These are phyloP conservation scores for Cenopis cana DNA, from an alignment of 2,888 invertebrate genomes.

Conservation along the genomic window DNA sequence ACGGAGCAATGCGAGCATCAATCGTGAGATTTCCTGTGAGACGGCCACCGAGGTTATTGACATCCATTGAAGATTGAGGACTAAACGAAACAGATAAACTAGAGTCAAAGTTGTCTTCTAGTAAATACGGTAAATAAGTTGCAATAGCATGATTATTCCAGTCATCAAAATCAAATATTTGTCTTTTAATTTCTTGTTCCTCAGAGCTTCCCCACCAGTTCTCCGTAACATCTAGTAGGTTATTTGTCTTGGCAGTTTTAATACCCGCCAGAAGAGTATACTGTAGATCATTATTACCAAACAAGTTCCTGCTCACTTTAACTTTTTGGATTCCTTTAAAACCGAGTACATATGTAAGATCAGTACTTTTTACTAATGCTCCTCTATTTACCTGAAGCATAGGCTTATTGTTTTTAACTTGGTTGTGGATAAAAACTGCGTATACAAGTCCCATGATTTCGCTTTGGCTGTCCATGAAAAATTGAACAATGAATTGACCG, in stretches of 20 bases:
- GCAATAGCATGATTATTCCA: conserved; percentile 99
- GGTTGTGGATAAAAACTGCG: conserved; percentile 92
- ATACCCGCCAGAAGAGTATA: conserved; percentile 97
- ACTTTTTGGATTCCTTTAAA: conserved; percentile 98
- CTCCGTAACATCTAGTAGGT: conserved; percentile 93
- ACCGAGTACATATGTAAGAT: conserved; percentile 94
- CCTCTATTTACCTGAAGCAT: conserved; percentile 67
- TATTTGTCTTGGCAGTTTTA: conserved; percentile 94
- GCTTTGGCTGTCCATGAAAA: conserved; percentile 95
- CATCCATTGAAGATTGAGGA: conserved; percentile 82
- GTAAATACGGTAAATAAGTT: conserved; percentile 94
- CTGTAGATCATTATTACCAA: conserved; percentile 92
- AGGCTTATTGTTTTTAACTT: conserved; percentile 89
- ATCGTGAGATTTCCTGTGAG: conserved; percentile 88
- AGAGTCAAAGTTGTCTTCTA: conserved; percentile 90
- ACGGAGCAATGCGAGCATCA: conserved; percentile 88
- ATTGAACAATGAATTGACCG: conserved; percentile 93
- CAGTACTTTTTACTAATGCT: conserved; percentile 67
- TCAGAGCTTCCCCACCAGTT: conserved; percentile 98
- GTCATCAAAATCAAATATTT: conserved; percentile 99
- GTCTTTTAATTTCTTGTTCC: conserved; percentile 89
- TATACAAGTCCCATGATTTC: conserved; percentile 94
- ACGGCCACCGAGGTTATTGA: conserved; percentile 91
- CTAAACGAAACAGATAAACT: conserved; percentile 90
- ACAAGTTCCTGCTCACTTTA: conserved; percentile 94